Conservation (phyloP, 2,113 vertebrate genomes). For the Nothocercus nigrocapillus region DNA sequence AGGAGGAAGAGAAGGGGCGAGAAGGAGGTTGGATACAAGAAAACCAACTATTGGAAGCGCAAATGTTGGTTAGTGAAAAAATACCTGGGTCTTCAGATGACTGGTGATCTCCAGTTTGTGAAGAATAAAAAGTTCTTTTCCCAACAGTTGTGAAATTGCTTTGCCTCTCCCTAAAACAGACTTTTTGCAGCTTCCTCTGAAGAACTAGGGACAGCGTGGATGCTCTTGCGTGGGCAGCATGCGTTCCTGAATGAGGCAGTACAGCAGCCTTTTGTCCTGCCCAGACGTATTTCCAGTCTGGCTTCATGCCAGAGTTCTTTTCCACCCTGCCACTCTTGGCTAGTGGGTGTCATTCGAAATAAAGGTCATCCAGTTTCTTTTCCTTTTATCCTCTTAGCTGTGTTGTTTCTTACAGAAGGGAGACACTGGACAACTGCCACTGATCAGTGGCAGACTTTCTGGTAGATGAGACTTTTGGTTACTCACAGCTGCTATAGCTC, state of each 20-base stretch:
- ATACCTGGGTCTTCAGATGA: neutral
- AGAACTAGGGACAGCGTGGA: neutral
- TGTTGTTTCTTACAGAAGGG: neutral
- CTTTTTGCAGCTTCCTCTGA: neutral
- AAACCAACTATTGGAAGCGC: neutral
- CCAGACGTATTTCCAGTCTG: neutral
- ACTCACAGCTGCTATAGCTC: neutral
- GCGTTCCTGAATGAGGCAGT: neutral
- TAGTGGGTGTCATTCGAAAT: neutral
- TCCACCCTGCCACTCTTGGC: neutral
- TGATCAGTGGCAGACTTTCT: neutral
- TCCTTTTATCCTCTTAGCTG: neutral
- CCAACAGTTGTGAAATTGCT: neutral
- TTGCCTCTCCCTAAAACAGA: neutral
- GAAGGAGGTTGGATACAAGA: neutral
- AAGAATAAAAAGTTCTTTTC: neutral
- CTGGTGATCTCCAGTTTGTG: neutral
- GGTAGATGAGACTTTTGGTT: neutral
- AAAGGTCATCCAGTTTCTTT: neutral
- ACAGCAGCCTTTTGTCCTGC: neutral
- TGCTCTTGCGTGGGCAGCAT: fast-evolving
- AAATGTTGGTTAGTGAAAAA: neutral
- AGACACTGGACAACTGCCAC: neutral
- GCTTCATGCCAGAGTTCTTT: neutral
- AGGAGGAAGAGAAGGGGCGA: neutral